phyloP scores from a whole-genome alignment of 2,797 vertebrate species.

The Lycodopsis pacificus region DNA sequence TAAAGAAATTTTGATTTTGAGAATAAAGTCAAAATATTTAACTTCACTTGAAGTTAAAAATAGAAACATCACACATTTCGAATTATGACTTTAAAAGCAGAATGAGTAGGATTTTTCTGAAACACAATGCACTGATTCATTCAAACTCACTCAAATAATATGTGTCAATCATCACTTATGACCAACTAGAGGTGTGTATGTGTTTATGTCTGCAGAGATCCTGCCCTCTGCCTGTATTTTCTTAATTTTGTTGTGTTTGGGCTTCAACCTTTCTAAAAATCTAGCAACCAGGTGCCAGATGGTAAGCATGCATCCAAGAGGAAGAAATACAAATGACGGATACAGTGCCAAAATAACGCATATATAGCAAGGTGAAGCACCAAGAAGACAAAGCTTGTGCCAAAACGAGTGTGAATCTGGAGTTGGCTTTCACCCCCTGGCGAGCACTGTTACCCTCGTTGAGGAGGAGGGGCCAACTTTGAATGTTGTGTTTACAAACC shows the following conservation, averaged over 20 bases:
- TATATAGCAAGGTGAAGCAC: not conserved
- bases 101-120: not conserved
- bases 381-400: not conserved
- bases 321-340: not conserved
- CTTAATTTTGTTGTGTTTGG: not conserved
- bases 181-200: not conserved
- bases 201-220: not conserved
- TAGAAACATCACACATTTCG: not conserved
- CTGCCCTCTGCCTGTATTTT: not conserved
- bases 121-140: not conserved
- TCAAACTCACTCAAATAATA: not conserved
- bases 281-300: not conserved
- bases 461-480: not conserved
- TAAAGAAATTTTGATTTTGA: not conserved
- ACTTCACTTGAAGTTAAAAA: not conserved
- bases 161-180: not conserved
- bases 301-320: not conserved
- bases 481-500: too few species aligned
- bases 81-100: not conserved
- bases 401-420: not conserved
- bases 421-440: not conserved
- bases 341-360: not conserved
- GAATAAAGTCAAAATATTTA: not conserved
- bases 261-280: not conserved
- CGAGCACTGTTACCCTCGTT: not conserved